Evolutionary conservation across 2,888 invertebrate genomes (phyloP).

Genomic region (Meteorus colon): DNA sequence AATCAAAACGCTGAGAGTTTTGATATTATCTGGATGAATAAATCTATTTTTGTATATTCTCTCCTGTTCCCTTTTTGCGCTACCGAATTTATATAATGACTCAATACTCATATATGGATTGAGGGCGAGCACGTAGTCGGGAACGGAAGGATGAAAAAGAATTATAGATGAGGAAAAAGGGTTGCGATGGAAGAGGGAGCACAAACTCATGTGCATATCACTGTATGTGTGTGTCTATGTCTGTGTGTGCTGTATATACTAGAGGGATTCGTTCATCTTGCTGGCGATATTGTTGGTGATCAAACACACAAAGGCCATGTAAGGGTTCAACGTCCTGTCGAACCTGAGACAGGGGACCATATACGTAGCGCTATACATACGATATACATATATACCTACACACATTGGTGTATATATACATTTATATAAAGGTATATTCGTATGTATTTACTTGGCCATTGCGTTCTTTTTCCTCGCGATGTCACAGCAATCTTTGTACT

Average conservation of each 20-base stretch:
- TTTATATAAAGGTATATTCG: not conserved
- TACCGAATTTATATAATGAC: not conserved
- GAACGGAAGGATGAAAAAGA: constrained; percentile 19
- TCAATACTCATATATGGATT: not conserved
- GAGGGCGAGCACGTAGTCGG: not conserved
- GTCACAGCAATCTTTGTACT: not conserved
- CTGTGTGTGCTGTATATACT: not conserved
- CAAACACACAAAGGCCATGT: constrained; percentile 17
- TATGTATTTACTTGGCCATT: not conserved
- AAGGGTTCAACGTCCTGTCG: constrained; percentile 22
- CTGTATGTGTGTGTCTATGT: not conserved
- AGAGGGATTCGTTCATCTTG: constrained; percentile 8
- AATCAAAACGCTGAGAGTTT: too few species aligned
- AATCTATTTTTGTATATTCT: too few species aligned
- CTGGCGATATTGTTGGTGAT: constrained; percentile 14
- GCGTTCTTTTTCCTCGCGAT: not conserved
- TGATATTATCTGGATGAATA: too few species aligned
- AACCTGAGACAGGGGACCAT: constrained; percentile 11
- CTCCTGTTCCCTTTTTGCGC: not conserved
- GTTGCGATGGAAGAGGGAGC: constrained; percentile 5
- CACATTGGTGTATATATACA: not conserved
- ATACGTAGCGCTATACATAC: not conserved
- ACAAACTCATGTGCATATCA: not conserved
- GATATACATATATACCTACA: constrained; percentile 3
- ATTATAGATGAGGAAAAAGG: constrained; percentile 12